Conservation (phyloP, 2,888 invertebrate species). For the Sphecodes monilicornis region DNA sequence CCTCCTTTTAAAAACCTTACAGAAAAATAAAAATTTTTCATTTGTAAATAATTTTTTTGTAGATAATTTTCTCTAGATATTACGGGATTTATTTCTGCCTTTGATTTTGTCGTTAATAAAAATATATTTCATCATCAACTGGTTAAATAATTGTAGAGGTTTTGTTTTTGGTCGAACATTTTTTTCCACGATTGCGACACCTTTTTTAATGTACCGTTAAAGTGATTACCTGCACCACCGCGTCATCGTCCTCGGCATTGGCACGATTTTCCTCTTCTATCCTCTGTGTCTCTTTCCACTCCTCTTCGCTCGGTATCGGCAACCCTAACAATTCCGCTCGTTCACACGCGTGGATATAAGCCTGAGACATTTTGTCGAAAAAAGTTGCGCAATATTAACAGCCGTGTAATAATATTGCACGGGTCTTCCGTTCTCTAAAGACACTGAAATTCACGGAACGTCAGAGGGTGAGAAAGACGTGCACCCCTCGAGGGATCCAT, state of each 20-base stretch:
- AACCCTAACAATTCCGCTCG: constrained; percentile 92
- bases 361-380: constrained; percentile 75
- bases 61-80: not conserved
- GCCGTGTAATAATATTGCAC: constrained; percentile 3
- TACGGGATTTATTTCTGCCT: not conserved
- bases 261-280: constrained; percentile 36
- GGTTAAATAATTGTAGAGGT: not conserved
- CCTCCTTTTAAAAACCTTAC: not conserved
- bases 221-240: constrained; percentile 54
- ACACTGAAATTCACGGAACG: constrained; percentile 37
- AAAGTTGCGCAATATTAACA: not conserved
- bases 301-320: constrained; percentile 88
- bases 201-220: constrained; percentile 69
- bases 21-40: not conserved
- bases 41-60: not conserved
- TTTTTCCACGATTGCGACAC: not conserved
- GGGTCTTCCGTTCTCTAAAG: not conserved
- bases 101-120: not conserved
- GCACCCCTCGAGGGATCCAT: constrained; percentile 75
- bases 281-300: constrained; percentile 83
- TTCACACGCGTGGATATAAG: constrained; percentile 91
- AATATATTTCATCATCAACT: not conserved
- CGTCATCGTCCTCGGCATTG: constrained; percentile 39
- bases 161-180: not conserved
- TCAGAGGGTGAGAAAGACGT: constrained; percentile 49